Conservation (phyloP, 2,888 invertebrate species). For the Limnephilus marmoratus region DNA sequence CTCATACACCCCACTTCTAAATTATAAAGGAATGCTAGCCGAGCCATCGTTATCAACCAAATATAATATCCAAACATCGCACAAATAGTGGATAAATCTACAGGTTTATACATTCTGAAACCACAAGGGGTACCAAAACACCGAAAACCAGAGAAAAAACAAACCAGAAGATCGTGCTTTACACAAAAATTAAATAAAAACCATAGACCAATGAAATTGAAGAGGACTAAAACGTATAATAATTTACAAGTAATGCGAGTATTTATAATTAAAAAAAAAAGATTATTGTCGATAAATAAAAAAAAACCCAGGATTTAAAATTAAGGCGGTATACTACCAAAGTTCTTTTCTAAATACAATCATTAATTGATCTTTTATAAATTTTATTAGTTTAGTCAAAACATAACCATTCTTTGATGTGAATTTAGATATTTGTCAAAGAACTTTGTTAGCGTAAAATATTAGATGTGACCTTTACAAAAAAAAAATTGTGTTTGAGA, state of each 20-base stretch:
- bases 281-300: conserved; percentile 16
- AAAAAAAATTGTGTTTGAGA: background rate
- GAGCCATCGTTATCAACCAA: background rate
- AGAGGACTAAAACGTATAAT: background rate
- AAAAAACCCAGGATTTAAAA: conserved; percentile 7
- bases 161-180: conserved; percentile 17
- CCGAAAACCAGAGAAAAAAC: conserved; percentile 6
- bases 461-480: background rate
- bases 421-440: background rate
- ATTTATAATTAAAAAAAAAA: background rate
- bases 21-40: conserved; percentile 39
- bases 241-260: conserved; percentile 15
- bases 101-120: conserved; percentile 1
- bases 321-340: background rate
- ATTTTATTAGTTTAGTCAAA: background rate
- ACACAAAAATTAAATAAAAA: conserved; percentile 3
- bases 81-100: conserved; percentile 13
- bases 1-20: conserved; percentile 17
- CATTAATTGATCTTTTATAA: background rate
- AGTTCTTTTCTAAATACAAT: background rate
- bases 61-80: background rate
- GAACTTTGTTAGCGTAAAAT: background rate
- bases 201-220: conserved; percentile 15
- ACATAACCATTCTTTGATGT: background rate
- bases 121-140: conserved; percentile 11